Evolutionary conservation across 1,140 invertebrate genomes (phyloP), one percentile per base, ranked within the genome.

Genomic region (Pseudachorutes palmiensis): DNA sequence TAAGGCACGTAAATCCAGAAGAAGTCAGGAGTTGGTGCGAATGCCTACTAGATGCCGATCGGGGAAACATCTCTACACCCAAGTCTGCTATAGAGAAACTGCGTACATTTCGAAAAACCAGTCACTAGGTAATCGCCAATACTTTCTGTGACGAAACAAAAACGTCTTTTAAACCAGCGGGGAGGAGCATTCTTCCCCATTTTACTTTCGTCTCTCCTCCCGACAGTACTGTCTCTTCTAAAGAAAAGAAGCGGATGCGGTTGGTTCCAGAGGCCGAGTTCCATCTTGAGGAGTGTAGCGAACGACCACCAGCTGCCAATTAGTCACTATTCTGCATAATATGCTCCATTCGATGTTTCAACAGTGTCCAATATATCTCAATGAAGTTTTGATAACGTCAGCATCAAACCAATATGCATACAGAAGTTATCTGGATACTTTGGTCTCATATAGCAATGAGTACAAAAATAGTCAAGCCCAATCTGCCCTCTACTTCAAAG

Each of bases 331-430:
- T 30, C 68, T 76, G 3, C 79, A 79, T 71, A 78, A 80, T 75
- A 75, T 76, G 66, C 16, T 80, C 26, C 76, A 79, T 72, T 77
- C 75, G 24, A 65, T 81, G 28, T 80, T 80, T 68, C 76, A 68
- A 73, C 77, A 79, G 67, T 67, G 79, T 1, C 76, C 79, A 69
- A 70, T 81, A 26, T 77, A 76, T 73, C 72, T 81, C 12, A 80
- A 80, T 75, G 77, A 80, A 72, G 78, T 78, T 73, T 69, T 78
- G 22, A 70, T 81, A 3, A 80, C 77, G n/a, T 74, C 77, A 1
- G 71, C 77, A 24, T 76, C 77, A 55, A 76, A 78, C 67, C 77
- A 76, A 19, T 80, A 81, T 72, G 74, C 75, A 24, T 81, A 80
- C 70, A 65, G 77, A 64, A 75, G 76, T 3, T 81, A 81, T 64